Conservation (phyloP, 2,113 vertebrate species). For the Orcinus orca region DNA sequence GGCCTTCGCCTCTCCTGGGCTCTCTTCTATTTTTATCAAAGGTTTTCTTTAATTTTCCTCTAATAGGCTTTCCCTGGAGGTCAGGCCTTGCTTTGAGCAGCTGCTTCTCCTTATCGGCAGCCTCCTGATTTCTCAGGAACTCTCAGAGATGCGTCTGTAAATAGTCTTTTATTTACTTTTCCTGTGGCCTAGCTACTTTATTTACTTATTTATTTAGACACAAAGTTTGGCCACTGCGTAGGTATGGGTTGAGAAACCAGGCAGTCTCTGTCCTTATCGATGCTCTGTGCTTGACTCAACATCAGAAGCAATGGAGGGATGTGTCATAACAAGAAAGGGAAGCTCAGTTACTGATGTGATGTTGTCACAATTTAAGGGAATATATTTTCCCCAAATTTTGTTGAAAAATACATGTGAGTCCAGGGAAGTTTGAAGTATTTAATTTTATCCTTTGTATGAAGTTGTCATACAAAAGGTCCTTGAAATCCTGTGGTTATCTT, state of each 20-base stretch:
- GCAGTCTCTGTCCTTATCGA: background rate
- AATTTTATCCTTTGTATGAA: background rate
- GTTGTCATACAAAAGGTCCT: background rate
- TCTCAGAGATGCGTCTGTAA: background rate
- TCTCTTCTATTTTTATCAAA: background rate
- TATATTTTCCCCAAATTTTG: background rate
- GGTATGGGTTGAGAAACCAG: background rate
- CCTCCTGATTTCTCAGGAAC: background rate
- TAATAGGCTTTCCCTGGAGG: background rate
- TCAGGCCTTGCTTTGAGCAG: background rate
- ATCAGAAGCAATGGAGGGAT: background rate
- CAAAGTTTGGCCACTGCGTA: background rate
- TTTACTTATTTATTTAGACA: background rate
- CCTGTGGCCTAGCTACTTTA: background rate
- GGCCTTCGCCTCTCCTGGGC: background rate
- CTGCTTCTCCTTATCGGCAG: background rate
- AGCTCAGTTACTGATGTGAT: background rate
- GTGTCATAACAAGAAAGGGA: background rate
- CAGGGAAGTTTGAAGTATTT: background rate
- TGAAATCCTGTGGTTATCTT: background rate
- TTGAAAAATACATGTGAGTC: background rate
- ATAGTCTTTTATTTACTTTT: background rate
- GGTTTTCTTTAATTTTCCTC: conserved; percentile 20
- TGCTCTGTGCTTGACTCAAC: background rate
- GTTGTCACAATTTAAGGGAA: background rate